These are phyloP conservation scores for Rhagonycha lutea DNA, from an alignment of 2,888 invertebrate genomes.

Conservation along the genomic window DNA sequence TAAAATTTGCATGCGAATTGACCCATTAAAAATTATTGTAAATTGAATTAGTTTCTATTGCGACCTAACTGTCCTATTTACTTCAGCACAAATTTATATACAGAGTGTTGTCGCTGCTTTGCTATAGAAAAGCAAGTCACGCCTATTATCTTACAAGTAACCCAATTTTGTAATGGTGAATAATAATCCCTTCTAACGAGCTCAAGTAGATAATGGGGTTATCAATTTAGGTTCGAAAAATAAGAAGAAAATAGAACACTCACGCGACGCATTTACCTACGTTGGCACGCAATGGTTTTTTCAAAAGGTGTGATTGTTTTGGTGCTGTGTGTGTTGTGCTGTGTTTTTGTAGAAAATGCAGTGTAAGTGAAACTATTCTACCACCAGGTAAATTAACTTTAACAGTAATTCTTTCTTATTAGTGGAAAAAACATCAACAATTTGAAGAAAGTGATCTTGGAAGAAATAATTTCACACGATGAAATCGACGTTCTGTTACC, in stretches of 20 bases:
- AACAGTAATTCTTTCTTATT: background rate
- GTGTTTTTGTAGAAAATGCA: background rate
- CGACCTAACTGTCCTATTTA: background rate
- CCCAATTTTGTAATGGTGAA: background rate
- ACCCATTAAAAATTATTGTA: background rate
- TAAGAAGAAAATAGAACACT: background rate
- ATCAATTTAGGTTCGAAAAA: background rate
- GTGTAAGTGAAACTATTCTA: background rate
- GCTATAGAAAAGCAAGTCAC: background rate
- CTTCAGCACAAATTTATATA: background rate
- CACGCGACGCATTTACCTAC: background rate
- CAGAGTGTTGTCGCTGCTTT: background rate
- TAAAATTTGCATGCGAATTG: background rate
- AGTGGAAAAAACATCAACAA: background rate
- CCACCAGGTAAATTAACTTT: too few species aligned
- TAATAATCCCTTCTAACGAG: constrained; percentile 13
- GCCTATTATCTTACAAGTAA: constrained; percentile 4
- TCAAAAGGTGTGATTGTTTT: background rate
- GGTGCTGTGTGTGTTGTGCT: background rate
- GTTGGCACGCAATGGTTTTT: background rate
- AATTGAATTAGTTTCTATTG: background rate
- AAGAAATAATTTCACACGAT: constrained; percentile 10
- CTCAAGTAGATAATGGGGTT: constrained; percentile 18
- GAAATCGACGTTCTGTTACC: constrained; percentile 9
- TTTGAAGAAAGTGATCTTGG: constrained; percentile 11